These are phyloP conservation scores for Alloplasta piceator DNA, from an alignment of 2,888 invertebrate species.

Conservation along the genomic window DNA sequence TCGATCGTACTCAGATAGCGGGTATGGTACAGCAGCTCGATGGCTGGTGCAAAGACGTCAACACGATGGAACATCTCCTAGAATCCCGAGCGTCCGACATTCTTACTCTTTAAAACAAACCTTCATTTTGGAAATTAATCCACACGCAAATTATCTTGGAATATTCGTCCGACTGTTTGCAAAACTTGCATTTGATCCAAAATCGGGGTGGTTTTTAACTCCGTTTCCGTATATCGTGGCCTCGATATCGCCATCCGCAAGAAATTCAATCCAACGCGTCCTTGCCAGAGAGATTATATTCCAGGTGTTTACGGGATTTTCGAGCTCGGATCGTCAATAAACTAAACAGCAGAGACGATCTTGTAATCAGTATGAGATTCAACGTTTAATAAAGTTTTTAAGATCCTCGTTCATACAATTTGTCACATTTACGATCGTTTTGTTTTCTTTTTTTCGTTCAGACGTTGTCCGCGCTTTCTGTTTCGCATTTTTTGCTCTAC, in stretches of 20 bases:
- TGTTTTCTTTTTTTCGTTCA: no score
- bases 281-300: not conserved
- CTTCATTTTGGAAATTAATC: conserved; percentile 1
- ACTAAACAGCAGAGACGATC: conserved; percentile 30
- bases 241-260: not conserved
- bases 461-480: no score
- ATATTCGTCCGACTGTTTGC: conserved; percentile 21
- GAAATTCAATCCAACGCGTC: not conserved
- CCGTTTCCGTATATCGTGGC: conserved; percentile 17
- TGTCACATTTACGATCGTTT: no score
- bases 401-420: conserved; percentile 12
- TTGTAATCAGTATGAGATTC: conserved; percentile 51
- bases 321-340: conserved; percentile 34
- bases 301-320: conserved; percentile 28
- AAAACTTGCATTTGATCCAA: conserved; percentile 32
- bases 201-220: not conserved
- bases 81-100: conserved; percentile 92
- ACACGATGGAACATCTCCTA: conserved; percentile 89
- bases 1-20: conserved; percentile 88
- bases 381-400: conserved; percentile 58
- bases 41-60: conserved; percentile 90
- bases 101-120: conserved; percentile 86
- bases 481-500: no score
- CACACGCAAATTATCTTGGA: not conserved
- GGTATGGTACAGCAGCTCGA: conserved; percentile 89